Evolutionary conservation across 2,888 invertebrate genomes (phyloP), one percentile per base, ranked within the genome.

Genomic region (Rhamphomyia laevipes): DNA sequence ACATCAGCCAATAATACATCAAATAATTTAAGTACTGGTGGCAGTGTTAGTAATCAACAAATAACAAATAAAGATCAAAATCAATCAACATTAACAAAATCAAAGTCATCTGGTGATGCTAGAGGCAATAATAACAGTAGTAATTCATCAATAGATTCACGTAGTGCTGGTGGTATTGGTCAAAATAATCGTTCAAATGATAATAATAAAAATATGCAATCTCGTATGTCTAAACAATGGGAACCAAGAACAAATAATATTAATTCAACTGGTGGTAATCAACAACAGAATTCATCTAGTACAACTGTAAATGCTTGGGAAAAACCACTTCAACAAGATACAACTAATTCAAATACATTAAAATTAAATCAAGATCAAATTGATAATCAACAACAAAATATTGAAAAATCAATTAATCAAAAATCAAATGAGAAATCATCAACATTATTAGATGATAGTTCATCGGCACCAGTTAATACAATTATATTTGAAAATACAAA

Each of bases 401-500:
- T 17, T 38, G 38, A 15, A 10, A 38, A 17, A 17, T 11, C 30
- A 11, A 4, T 46, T 17, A 11, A 43, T 18, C 13, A 55, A 53
- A n/a, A 55, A 55, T 15, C 56, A 51, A 51, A 53, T 55, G 1
- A 38, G 11, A 43, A 43, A 13, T 33, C 31, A n/a, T 7, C 41
- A 44, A 50, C 53, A 48, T 13, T 53, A 16, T 77, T 82, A 2
- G 68, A 86, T 30, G 84, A 89, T 62, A 82, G 86, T 23, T 76
- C 83, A 4, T 84, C 85, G 6, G 82, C 86, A 0, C 87, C 88
- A 2, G 86, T 89, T 17, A 86, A 87, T 63, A 90, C 90, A 0
- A 84, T 92, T 47, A 90, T 92, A 55, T 91, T 92, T 64, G 91
- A 92, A 64, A 92, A 92, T 65, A 91, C 90, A 2, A 91, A 91